Conservation (phyloP, 2,797 vertebrate species). For the Sebastes flavidus region DNA sequence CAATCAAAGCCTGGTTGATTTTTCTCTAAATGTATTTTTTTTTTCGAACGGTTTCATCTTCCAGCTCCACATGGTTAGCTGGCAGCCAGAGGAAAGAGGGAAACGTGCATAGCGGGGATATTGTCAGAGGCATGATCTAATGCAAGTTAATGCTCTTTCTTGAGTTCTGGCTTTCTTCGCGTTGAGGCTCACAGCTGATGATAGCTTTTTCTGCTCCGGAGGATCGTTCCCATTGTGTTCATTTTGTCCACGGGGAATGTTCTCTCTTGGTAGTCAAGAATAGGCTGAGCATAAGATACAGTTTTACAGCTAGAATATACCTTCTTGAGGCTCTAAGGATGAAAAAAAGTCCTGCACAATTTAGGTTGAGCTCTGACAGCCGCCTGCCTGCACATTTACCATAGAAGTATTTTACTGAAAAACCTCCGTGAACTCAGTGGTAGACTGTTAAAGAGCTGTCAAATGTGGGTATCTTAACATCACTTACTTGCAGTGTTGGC, state of each 20-base stretch:
- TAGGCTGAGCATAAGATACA: slow-evolving; percentile 19
- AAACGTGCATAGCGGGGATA: slow-evolving; percentile 7
- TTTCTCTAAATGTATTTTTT: slow-evolving; percentile 36
- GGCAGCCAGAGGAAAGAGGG: slow-evolving; percentile 5
- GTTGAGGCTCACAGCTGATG: slow-evolving; percentile 32
- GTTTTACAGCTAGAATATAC: slow-evolving; percentile 33
- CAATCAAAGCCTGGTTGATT: slow-evolving; percentile 48
- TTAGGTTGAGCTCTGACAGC: slow-evolving; percentile 37
- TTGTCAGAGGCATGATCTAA: slow-evolving; percentile 44
- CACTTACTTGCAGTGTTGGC: not conserved
- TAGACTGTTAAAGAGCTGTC: slow-evolving; percentile 36
- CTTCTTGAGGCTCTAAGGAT: slow-evolving; percentile 5
- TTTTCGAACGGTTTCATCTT: slow-evolving; percentile 37
- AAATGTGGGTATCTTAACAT: slow-evolving; percentile 11
- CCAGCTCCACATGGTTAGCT: slow-evolving; percentile 5
- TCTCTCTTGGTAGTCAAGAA: slow-evolving; percentile 33
- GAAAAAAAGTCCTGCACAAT: slow-evolving; percentile 9
- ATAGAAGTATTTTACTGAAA: slow-evolving; percentile 17
- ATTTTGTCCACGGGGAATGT: slow-evolving; percentile 41
- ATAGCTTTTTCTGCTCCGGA: slow-evolving; percentile 38
- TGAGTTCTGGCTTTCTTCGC: slow-evolving; percentile 28
- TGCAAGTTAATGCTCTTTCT: slow-evolving; percentile 35
- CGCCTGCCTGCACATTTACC: slow-evolving; percentile 13
- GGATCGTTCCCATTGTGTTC: slow-evolving; percentile 34
- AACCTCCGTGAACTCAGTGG: slow-evolving; percentile 13